Evolutionary conservation across 2,888 invertebrate genomes (phyloP), one percentile per base, ranked within the genome.

Genomic region (Malacosoma neustria): DNA sequence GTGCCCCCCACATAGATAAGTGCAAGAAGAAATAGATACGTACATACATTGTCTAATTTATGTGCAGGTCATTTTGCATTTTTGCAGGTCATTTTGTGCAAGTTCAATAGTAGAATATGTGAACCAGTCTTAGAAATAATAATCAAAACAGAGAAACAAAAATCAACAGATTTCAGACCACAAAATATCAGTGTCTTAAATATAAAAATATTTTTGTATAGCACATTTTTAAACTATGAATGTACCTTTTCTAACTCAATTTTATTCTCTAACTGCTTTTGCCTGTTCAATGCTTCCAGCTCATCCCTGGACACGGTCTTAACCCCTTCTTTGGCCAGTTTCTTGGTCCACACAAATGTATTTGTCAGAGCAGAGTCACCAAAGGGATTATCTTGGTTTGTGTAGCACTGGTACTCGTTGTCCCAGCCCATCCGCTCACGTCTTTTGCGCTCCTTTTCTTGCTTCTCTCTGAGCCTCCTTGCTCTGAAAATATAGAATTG

Each of bases 371-470:
- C 96, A 0, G 95, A 95, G 87, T 99, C 99, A 0, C 99, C 99
- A 72, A 99, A 99, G 0, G 99, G 99, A 81, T 99, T 99, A 73
- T 99, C 98, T 36, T 95, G 94, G 72, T 99, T 98, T 0, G 99
- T 98, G 64, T 99, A 99, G 61, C 97, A 96, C 43, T 97, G 90
- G 67, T 97, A 97, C 71, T 98, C 98, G 47, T 93, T 95, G 71
- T 98, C 98, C 98, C 97, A 98, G 4, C 98, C 98, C 97, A 98
- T 97, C 48, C 95, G 88, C 68, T 96, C 94, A 38, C 97, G 94
- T 1, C 96, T 82, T 43, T 91, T 91, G 1, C 94, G 88, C 70
- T 97, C 97, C 60, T 98, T 98, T 0, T 91, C 92, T 65, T 95
- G 93, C 71, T 98, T 99, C 61, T 98, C 99, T 37, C 89, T 89